phyloP scores from a whole-genome alignment of 2,113 vertebrate species.

The Naja naja region DNA sequence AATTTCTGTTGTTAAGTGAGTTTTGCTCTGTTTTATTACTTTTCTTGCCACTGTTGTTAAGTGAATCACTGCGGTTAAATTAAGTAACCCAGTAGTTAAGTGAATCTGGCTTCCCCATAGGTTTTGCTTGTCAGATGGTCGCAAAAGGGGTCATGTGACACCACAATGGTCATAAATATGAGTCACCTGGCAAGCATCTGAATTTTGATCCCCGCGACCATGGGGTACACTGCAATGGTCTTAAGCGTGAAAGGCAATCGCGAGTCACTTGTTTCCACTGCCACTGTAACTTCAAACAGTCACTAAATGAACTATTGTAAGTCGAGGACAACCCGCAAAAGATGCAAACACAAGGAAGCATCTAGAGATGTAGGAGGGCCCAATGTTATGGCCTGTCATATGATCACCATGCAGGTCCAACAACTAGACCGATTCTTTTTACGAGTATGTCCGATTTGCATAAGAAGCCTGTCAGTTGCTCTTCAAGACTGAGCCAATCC shows the following conservation, averaged over 20 bases:
- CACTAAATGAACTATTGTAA: background rate
- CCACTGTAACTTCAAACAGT: background rate
- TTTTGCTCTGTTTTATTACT: background rate
- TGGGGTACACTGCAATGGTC: background rate
- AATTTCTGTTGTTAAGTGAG: background rate
- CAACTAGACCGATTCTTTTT: background rate
- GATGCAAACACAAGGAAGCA: background rate
- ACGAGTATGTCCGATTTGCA: background rate
- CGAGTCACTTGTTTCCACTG: background rate
- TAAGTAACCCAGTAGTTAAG: background rate
- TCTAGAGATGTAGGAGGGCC: background rate
- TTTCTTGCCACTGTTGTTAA: background rate
- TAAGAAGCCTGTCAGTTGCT: background rate
- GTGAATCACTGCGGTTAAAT: background rate
- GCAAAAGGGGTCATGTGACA: background rate
- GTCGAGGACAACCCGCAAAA: too few relatives aligned
- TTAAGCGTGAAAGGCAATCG: background rate
- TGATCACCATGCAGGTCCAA: background rate
- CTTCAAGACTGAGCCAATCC: background rate
- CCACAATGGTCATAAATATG: rapidly evolving
- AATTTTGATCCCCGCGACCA: background rate
- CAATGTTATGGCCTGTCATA: background rate
- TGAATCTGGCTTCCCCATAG: background rate
- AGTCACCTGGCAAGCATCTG: background rate
- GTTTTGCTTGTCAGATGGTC: background rate